Evolutionary conservation across 2,797 vertebrate genomes (phyloP), one percentile per base, ranked within the genome.

Genomic region (Orientallactaga sibirica): DNA sequence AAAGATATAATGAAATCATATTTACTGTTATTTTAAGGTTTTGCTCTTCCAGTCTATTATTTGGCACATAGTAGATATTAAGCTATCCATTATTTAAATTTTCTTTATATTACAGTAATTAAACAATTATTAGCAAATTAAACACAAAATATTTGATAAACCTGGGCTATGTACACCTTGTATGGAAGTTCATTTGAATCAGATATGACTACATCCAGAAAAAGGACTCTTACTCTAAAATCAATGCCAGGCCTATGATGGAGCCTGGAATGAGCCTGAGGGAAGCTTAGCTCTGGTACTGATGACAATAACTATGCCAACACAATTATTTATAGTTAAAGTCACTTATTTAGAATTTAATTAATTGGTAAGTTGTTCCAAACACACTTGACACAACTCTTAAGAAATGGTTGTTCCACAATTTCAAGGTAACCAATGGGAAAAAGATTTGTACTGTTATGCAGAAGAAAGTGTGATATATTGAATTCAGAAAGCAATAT

Each of bases 41-140:
- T 12, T 86, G 27, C 4, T 61, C 18, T 25, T 82, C 52, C 14
- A 43, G 4, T 48, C 25, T 61, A 78, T 66, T n/a, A 73, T 55
- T 82, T 19, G 55, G 22, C 48, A 68, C n/a, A 74, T 22, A 81
- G 10, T 33, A 71, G 25, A 12, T 43, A 80, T 27, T 80, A 79
- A 80, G n/a, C 11, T 3, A 66, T 75, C 71, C 37, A 15, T 48
- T 88, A 70, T 19, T 90, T 6, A 87, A 48, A 3, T 0, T 70
- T 78, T 90, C 20, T 91, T 68, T 10, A 85, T 76, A 14, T 82
- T 86, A 61, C 5, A 58, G n/a, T 87, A 76, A 87, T 86, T 70
- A 67, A 37, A 68, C 27, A 82, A 11, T 86, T 55, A 43, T 82
- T 84, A 29, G 16, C 61, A 80, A 92, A 55, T 85, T 37, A 74